Evolutionary conservation across 2,113 vertebrate genomes (phyloP), one percentile per base, ranked within the genome.

Genomic region (Eclectus roratus): DNA sequence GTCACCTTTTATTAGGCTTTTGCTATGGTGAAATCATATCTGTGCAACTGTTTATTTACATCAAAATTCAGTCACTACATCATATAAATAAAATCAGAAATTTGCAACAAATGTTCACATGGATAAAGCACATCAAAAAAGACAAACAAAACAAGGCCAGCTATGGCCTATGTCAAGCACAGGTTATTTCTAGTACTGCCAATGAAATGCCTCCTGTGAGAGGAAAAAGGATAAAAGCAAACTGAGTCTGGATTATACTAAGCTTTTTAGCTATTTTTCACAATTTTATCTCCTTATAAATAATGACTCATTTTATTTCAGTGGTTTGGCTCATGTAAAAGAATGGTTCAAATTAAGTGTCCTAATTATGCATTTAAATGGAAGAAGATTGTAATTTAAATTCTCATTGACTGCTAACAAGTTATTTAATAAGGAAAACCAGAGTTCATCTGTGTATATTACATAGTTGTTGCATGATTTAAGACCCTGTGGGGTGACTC

Each of bases 331-430:
- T 94, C 60, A 60, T 73, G 28, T 60, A 73, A 88, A 89, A 74
- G 71, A 92, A 76, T 83, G 24, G 24, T 85, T 94, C 39, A 89
- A 71, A 94, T 79, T 86, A 94, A 69, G 23, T 28, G 31, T 70
- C n/a, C 69, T 84, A 96, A 96, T 95, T 94, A 91, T 83, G 69
- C 60, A 79, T 94, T 91, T 94, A 95, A 85, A 71, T 29, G 13
- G 60, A 70, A 74, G 64, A 89, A 82, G 85, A 77, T 78, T 79
- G 14, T 55, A 80, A 92, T 72, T 91, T 85, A 73, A 90, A 79
- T 89, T 92, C 39, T 64, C 17, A 11, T 72, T 87, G 78, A 87
- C 76, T 88, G 31, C 21, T 93, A 92, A 37, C n/a, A 87, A 82
- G 19, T 91, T 91, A 77, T 85, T 96, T 89, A 92, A 81, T 64